Evolutionary conservation across 2,888 invertebrate genomes (phyloP).

Genomic region (Drosophila cracens): DNA sequence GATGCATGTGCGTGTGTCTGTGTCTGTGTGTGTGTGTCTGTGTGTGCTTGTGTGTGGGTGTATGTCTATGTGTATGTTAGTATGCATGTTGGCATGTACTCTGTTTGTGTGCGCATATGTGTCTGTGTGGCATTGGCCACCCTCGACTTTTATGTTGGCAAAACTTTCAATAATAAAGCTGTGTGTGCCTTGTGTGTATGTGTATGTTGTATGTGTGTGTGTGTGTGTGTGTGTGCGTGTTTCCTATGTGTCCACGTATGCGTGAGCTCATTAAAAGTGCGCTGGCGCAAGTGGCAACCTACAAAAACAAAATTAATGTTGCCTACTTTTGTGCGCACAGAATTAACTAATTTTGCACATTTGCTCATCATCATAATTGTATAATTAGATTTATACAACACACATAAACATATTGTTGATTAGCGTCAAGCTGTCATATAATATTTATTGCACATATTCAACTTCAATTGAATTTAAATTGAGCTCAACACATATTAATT

Average conservation of each 20-base stretch:
- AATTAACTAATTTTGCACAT: conserved; percentile 69
- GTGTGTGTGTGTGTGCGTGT: conserved; percentile 7
- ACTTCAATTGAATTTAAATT: not conserved
- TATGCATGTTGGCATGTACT: conserved; percentile 66
- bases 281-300: conserved; percentile 37
- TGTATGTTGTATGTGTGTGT: conserved; percentile 9
- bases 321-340: conserved; percentile 74
- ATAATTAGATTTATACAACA: conserved; percentile 56
- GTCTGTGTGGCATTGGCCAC: conserved; percentile 25
- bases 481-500: not conserved
- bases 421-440: conserved; percentile 24
- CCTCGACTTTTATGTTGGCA: conserved; percentile 46
- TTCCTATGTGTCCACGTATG: conserved; percentile 5
- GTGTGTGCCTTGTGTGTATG: conserved; percentile 9
- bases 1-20: conserved; percentile 68
- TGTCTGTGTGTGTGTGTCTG: conserved; percentile 42
- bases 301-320: conserved; percentile 54
- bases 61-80: conserved; percentile 20
- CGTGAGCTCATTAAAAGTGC: conserved; percentile 72
- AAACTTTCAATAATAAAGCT: conserved; percentile 69
- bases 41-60: conserved; percentile 22
- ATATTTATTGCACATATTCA: not conserved
- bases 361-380: conserved; percentile 59
- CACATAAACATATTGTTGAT: conserved; percentile 35
- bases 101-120: conserved; percentile 44